These are phyloP conservation scores for Trissolcus japonicus DNA, from an alignment of 2,888 invertebrate genomes.

Conservation along the genomic window DNA sequence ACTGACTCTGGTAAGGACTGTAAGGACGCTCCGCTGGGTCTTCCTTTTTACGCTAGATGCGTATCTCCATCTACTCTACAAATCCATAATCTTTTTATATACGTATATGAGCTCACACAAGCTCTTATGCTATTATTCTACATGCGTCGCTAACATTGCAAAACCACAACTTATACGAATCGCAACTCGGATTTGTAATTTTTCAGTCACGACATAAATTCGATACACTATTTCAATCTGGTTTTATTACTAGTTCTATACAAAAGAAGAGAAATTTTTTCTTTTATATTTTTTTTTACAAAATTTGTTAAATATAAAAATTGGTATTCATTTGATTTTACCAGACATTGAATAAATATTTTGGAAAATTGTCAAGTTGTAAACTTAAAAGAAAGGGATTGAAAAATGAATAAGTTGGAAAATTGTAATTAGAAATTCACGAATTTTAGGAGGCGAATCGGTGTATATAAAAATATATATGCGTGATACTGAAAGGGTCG, in stretches of 20 bases:
- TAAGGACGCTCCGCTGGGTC: slow-evolving; percentile 59
- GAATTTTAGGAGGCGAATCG: too few relatives aligned
- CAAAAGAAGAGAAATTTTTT: too few relatives aligned
- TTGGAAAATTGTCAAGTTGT: too few relatives aligned
- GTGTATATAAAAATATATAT: slow-evolving; percentile 10
- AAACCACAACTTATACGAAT: slow-evolving; percentile 33
- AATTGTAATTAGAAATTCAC: too few relatives aligned
- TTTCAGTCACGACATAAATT: slow-evolving; percentile 8
- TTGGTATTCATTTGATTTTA: too few relatives aligned
- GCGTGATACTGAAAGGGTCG: slow-evolving; percentile 31
- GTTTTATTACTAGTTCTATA: too few relatives aligned
- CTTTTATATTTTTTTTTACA: too few relatives aligned
- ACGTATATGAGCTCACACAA: slow-evolving; percentile 30
- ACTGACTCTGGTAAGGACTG: slow-evolving; percentile 43
- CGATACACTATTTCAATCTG: slow-evolving; percentile 16
- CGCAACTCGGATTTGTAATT: too few relatives aligned
- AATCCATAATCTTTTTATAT: slow-evolving; percentile 49
- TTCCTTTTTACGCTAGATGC: slow-evolving; percentile 68
- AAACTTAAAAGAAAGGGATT: too few relatives aligned
- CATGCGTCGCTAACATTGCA: slow-evolving; percentile 36
- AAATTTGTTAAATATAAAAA: too few relatives aligned
- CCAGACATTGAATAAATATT: too few relatives aligned
- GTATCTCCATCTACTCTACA: slow-evolving; percentile 51
- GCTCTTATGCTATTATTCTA: slow-evolving; percentile 36
- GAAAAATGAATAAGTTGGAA: too few relatives aligned